Percentiles rank a stretch among this genome's conserved stretches.
Evolutionary conservation across 2,797 vertebrate species (phyloP).

Genomic region (Cuniculus paca): DNA sequence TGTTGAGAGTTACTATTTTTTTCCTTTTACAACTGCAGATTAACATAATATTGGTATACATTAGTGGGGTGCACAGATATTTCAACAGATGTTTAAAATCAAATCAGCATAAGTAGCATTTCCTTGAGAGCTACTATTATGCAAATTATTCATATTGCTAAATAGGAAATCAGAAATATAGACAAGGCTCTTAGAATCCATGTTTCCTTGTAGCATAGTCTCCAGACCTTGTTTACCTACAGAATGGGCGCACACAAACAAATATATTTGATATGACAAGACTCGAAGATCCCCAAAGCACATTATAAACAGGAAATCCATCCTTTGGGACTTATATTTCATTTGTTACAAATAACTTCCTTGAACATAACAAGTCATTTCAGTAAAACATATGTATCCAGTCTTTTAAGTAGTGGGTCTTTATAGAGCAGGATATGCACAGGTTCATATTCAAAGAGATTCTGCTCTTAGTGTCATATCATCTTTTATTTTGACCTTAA

Average conservation of each 20-base stretch:
- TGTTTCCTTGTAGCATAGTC: neutral
- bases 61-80: neutral
- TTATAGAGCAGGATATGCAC: neutral
- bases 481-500: neutral
- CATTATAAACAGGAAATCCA: neutral
- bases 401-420: neutral
- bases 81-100: neutral
- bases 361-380: conserved; percentile 33
- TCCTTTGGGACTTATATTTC: neutral
- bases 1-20: neutral
- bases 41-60: neutral
- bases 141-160: neutral
- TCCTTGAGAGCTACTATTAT: neutral
- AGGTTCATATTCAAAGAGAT: neutral
- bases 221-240: neutral
- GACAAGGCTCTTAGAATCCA: neutral
- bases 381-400: neutral
- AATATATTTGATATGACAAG: neutral
- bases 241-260: neutral
- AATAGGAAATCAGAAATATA: neutral
- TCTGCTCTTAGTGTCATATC: neutral
- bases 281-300: neutral
- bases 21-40: neutral
- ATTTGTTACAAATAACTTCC: neutral
- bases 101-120: neutral